Conservation (phyloP, 2,888 invertebrate species). For the Brachypalpus laphriformis region DNA sequence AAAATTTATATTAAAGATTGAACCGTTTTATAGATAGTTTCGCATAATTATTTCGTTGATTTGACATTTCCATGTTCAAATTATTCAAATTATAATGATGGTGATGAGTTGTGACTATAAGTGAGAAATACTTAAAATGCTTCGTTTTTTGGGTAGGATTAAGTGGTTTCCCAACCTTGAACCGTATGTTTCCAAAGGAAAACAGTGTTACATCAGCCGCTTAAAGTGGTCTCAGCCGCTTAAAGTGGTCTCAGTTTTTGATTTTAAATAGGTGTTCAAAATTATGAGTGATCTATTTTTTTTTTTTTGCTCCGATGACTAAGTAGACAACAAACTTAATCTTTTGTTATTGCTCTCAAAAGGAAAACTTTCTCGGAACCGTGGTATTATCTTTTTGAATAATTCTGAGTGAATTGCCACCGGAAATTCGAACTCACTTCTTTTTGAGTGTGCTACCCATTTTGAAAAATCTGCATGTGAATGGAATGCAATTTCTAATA, state of each 20-base stretch:
- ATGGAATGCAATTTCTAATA: neutral
- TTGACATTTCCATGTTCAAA: neutral
- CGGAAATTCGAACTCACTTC: neutral
- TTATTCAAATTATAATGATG: neutral
- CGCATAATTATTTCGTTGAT: neutral
- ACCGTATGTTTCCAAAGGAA: neutral
- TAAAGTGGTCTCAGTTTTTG: neutral
- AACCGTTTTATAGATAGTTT: neutral
- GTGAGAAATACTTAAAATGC: neutral
- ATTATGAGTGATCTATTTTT: neutral
- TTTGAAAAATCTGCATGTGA: too few species aligned
- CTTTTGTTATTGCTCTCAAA: neutral
- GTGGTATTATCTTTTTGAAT: neutral
- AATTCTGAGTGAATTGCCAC: neutral
- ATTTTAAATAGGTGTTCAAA: neutral
- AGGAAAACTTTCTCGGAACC: neutral
- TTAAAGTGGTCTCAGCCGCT: neutral
- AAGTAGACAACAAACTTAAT: neutral
- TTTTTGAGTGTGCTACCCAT: neutral
- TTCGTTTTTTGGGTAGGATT: neutral
- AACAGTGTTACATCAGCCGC: neutral
- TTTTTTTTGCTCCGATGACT: neutral
- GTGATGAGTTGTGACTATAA: neutral
- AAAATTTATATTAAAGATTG: neutral
- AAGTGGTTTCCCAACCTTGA: slow-evolving; percentile 28